Conservation (phyloP, 2,888 invertebrate species). For the Andrena flavipes region DNA sequence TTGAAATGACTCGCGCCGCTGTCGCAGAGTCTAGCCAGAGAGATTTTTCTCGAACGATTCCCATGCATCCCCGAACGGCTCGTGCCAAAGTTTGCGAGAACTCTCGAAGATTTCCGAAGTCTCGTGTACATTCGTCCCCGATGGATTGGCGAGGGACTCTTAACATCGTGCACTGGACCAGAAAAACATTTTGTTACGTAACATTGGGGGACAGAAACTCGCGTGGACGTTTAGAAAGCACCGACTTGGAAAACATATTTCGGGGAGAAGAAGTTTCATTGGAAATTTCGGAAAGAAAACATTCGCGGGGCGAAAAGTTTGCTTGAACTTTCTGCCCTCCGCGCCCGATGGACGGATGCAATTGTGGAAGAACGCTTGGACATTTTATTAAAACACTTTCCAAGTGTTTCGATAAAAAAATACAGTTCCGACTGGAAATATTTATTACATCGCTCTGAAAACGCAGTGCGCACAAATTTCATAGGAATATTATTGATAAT, state of each 20-base stretch:
- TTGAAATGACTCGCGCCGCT: neutral
- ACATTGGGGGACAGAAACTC: slow-evolving; percentile 38
- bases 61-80: slow-evolving; percentile 2
- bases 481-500: too few relatives aligned
- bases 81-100: slow-evolving; percentile 18
- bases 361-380: neutral
- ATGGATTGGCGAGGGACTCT: slow-evolving; percentile 45
- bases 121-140: slow-evolving; percentile 24
- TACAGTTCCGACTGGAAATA: neutral
- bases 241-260: slow-evolving; percentile 52
- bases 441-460: neutral
- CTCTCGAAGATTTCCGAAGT: slow-evolving; percentile 35
- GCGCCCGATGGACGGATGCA: slow-evolving; percentile 1
- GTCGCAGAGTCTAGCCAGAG: neutral
- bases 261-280: slow-evolving; percentile 38
- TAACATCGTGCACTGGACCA: slow-evolving; percentile 31
- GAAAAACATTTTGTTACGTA: slow-evolving; percentile 56
- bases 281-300: slow-evolving; percentile 42
- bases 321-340: neutral
- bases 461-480: neutral
- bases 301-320: slow-evolving; percentile 14
- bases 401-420: neutral
- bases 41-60: slow-evolving; percentile 6
- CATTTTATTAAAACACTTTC: slow-evolving; percentile 9
- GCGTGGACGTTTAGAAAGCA: slow-evolving; percentile 39